Evolutionary conservation across 2,113 vertebrate species (phyloP).

Genomic region (Lepisosteus osseus): DNA sequence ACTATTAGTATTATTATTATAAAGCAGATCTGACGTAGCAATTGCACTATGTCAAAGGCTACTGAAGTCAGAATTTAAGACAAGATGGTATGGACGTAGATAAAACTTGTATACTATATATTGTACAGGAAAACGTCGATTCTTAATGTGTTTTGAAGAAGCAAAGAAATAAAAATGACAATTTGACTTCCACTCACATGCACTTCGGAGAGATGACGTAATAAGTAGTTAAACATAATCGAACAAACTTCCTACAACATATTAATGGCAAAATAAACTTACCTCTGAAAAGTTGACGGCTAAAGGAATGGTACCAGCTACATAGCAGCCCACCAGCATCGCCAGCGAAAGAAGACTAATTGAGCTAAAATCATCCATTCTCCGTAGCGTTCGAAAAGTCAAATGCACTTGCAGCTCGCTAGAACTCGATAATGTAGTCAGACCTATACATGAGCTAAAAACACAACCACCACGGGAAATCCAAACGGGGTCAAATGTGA

Average conservation of each 20-base stretch:
- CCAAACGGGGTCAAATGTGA: slow-evolving; percentile 5
- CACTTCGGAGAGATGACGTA: too few relatives aligned
- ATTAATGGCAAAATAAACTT: slow-evolving; percentile 38
- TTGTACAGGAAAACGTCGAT: too few relatives aligned
- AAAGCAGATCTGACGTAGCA: too few relatives aligned
- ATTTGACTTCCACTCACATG: too few relatives aligned
- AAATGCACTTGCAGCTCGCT: neutral
- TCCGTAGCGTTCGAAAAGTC: neutral
- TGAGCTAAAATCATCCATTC: slow-evolving; percentile 91
- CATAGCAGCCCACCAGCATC: slow-evolving; percentile 95
- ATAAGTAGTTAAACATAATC: too few relatives aligned
- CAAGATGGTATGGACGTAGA: too few relatives aligned
- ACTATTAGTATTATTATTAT: too few relatives aligned
- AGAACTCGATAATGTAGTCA: neutral
- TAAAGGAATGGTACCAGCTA: slow-evolving; percentile 92
- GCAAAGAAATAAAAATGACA: too few relatives aligned
- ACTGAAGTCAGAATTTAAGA: too few relatives aligned
- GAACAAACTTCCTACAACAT: neutral
- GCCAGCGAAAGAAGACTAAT: slow-evolving; percentile 90
- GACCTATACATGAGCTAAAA: neutral
- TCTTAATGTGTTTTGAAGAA: too few relatives aligned
- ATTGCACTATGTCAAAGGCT: too few relatives aligned
- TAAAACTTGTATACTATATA: too few relatives aligned
- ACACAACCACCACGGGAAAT: neutral
- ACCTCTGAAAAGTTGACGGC: slow-evolving; percentile 98